Conservation (phyloP, 1,140 invertebrate species). For the Daktulosphaira vitifoliae region DNA sequence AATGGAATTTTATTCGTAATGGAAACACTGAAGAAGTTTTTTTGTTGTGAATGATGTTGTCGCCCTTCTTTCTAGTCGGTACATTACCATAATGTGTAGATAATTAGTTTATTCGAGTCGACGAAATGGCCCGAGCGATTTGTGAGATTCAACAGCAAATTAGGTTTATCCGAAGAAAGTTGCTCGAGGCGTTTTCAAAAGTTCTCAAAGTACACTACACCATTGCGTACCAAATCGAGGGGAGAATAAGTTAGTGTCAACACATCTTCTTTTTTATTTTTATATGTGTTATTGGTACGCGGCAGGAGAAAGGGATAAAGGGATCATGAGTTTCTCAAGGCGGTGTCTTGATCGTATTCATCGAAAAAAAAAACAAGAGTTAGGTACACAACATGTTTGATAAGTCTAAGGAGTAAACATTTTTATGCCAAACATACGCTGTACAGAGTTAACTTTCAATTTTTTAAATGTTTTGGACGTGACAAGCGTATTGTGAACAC, state of each 20-base stretch:
- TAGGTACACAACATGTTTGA: too few relatives aligned
- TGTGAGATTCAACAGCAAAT: constrained; percentile 29
- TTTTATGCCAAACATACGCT: too few relatives aligned
- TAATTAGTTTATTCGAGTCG: constrained; percentile 7
- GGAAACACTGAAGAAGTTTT: background rate
- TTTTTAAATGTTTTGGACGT: constrained; percentile 18
- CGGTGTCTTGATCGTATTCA: constrained; percentile 7
- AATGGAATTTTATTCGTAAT: background rate
- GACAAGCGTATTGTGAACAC: background rate
- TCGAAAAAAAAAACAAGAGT: background rate
- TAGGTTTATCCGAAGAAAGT: constrained; percentile 10
- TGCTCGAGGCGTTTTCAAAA: constrained; percentile 1
- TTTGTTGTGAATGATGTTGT: too few relatives aligned
- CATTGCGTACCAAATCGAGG: constrained; percentile 2
- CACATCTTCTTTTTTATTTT: constrained; percentile 16
- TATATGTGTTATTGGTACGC: background rate
- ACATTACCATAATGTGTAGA: constrained; percentile 19
- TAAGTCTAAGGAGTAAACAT: too few relatives aligned
- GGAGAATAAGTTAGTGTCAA: constrained; percentile 31
- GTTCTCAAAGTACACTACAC: constrained; percentile 14
- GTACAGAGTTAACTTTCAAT: background rate
- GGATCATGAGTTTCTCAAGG: constrained; percentile 1
- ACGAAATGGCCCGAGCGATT: constrained; percentile 14
- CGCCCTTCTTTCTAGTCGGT: background rate
- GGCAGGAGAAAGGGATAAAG: background rate